phyloP scores from a whole-genome alignment of 2,113 vertebrate species.

The Accipiter cooperii region DNA sequence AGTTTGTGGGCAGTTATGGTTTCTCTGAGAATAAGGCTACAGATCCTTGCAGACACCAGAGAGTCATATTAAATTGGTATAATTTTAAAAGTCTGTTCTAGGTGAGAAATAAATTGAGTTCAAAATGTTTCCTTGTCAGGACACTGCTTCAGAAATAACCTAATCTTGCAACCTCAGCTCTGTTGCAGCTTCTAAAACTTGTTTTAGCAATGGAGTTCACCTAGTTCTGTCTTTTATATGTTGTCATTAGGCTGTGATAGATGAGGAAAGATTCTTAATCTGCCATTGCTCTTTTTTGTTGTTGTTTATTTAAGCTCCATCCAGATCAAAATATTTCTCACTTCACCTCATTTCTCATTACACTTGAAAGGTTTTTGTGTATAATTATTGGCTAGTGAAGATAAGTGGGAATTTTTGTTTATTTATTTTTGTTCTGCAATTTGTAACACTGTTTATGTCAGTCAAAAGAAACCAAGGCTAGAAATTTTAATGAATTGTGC shows the following conservation, averaged over 20 bases:
- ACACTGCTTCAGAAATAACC: conserved; percentile 50
- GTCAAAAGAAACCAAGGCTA: background rate
- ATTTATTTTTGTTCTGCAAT: background rate
- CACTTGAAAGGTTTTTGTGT: background rate
- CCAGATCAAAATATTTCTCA: background rate
- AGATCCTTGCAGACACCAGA: background rate
- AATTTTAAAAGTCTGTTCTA: conserved; percentile 19
- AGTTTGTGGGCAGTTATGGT: background rate
- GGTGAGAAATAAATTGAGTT: conserved; percentile 65
- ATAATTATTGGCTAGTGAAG: conserved; percentile 16
- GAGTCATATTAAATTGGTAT: background rate
- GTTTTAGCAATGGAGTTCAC: background rate
- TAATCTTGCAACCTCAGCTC: conserved; percentile 24
- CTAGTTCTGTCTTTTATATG: conserved; percentile 40
- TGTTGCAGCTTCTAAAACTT: background rate
- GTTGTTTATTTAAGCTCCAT: background rate
- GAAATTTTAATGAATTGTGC: background rate
- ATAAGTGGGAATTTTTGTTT: background rate
- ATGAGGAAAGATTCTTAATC: conserved; percentile 5
- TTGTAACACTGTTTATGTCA: background rate
- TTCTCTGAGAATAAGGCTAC: background rate
- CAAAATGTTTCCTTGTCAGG: conserved; percentile 57
- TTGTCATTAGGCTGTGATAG: conserved; percentile 29
- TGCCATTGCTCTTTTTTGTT: background rate
- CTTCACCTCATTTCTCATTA: conserved; percentile 11